phyloP scores from a whole-genome alignment of 2,888 invertebrate genomes.

The Spodoptera littoralis region DNA sequence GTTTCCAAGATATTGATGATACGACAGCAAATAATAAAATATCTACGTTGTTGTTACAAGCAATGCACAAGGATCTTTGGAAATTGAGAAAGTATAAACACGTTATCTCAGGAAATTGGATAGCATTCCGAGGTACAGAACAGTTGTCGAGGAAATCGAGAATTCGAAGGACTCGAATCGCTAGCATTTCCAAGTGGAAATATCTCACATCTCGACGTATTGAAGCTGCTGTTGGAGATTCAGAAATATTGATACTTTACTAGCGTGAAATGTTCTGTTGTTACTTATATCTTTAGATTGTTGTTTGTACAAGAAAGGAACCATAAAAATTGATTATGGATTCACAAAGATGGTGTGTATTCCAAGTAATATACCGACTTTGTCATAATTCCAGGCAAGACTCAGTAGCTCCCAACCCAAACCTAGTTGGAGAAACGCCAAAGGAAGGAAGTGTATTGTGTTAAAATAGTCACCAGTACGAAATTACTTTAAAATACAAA shows the following conservation, averaged over 20 bases:
- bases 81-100: constrained; percentile 70
- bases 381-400: too few species aligned
- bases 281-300: too few species aligned
- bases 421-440: too few species aligned
- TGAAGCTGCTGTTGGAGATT: constrained; percentile 3
- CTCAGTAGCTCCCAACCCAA: too few species aligned
- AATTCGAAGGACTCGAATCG: constrained; percentile 45
- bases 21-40: constrained; percentile 23
- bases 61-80: constrained; percentile 40
- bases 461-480: too few species aligned
- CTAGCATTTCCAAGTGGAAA: constrained; percentile 2
- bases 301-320: too few species aligned
- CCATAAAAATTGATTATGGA: too few species aligned
- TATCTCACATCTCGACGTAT: constrained; percentile 27
- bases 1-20: constrained; percentile 9
- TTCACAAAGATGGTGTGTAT: too few species aligned
- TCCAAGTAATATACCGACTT: too few species aligned
- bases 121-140: constrained; percentile 64
- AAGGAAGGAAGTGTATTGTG: too few species aligned
- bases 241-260: constrained; percentile 1
- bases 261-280: too few species aligned
- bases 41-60: constrained; percentile 31
- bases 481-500: constrained; percentile 1
- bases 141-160: constrained; percentile 72
- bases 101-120: constrained; percentile 74